Percentiles rank a stretch among this genome's conserved stretches.
These are phyloP conservation scores for Leucosticte australis DNA, from an alignment of 2,113 vertebrate genomes.

Conservation along the genomic window DNA sequence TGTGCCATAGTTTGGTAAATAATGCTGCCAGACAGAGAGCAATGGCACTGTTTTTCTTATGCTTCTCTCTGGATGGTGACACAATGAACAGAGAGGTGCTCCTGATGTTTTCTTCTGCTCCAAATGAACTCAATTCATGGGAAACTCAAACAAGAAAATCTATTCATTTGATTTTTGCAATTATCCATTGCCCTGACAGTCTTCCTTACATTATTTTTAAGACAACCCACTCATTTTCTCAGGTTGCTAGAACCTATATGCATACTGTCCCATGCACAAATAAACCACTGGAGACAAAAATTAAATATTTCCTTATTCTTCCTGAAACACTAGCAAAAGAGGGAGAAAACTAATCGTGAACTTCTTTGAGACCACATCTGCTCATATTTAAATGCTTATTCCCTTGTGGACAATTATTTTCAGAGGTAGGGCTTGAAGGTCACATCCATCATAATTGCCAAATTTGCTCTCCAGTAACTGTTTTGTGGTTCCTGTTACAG, in stretches of 20 bases:
- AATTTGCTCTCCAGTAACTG: background rate
- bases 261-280: fast-evolving
- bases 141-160: background rate
- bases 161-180: background rate
- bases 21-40: background rate
- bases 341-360: background rate
- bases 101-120: background rate
- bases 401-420: background rate
- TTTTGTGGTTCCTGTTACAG: background rate
- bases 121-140: background rate
- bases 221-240: background rate
- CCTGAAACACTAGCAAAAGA: background rate
- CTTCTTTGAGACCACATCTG: background rate
- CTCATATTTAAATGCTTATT: background rate
- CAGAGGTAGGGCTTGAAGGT: background rate
- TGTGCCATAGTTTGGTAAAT: background rate
- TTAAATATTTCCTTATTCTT: background rate
- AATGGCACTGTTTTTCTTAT: background rate
- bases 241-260: background rate
- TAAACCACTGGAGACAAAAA: background rate
- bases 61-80: background rate
- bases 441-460: background rate
- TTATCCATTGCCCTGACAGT: background rate
- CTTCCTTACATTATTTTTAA: background rate
- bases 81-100: background rate